Percentiles rank a stretch among this genome's conserved stretches.
Evolutionary conservation across 1,140 invertebrate species (phyloP).

Genomic region (Proales similis): DNA sequence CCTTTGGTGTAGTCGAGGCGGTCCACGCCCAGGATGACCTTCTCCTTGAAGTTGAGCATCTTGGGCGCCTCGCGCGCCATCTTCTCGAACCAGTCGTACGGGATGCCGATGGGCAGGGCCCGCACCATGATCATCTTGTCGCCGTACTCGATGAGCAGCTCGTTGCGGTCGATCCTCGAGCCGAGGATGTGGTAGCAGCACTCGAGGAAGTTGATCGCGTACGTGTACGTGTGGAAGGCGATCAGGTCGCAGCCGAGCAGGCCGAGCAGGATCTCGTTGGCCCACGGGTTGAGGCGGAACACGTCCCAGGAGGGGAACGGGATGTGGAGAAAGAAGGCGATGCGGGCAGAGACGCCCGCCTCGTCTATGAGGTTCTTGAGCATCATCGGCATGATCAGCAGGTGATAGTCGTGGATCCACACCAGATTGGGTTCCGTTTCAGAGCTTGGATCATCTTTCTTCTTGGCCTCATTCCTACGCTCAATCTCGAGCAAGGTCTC

Average conservation of each 20-base stretch:
- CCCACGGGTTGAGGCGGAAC: conserved; percentile 77
- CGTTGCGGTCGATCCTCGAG: conserved; percentile 75
- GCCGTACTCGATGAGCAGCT: conserved; percentile 74
- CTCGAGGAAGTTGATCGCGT: conserved; percentile 82
- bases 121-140: conserved; percentile 71
- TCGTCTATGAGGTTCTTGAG: conserved; percentile 73
- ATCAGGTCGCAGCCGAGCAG: conserved; percentile 72
- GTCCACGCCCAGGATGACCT: conserved; percentile 76
- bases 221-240: conserved; percentile 81
- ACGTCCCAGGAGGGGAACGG: conserved; percentile 87
- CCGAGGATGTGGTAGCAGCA: conserved; percentile 77
- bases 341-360: conserved; percentile 66
- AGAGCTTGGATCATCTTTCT: conserved; percentile 53
- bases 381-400: conserved; percentile 80
- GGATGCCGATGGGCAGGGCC: conserved; percentile 62
- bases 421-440: conserved; percentile 63
- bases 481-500: conserved; percentile 61
- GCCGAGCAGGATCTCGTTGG: conserved; percentile 80
- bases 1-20: conserved; percentile 85
- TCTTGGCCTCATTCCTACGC: no score
- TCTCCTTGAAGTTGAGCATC: conserved; percentile 53
- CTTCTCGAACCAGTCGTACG: conserved; percentile 74
- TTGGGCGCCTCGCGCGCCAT: conserved; percentile 67
- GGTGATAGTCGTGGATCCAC: conserved; percentile 84
- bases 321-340: conserved; percentile 84